Evolutionary conservation across 35 echinoderm and acorn worm genomes (phyloP), one percentile per base, ranked within the genome.

Genomic region (Strongylocentrotus purpuratus): DNA sequence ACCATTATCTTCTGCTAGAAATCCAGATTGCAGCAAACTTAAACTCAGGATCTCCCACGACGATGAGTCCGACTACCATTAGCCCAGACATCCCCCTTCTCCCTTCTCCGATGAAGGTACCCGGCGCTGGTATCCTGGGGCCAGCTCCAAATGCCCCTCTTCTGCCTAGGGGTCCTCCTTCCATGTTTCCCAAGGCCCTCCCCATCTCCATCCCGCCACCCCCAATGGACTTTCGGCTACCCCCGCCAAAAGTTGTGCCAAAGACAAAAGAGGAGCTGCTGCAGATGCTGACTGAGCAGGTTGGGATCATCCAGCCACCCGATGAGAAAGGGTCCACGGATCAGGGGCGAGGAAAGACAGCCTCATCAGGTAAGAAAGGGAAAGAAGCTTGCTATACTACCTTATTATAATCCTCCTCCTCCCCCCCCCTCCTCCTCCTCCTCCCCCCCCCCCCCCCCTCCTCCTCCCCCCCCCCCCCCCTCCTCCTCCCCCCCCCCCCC

Each of bases 121-220:
- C 32, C 10, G 87, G 87, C 15, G 45, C 32, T 18, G 87, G 87
- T 10, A 89, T 89, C 87, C 33, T 89, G 3, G 87, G 87, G 5
- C 32, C 87, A 0, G 87, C 87, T 45, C 87, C 87, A 33, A 89
- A 46, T 41, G 87, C 32, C 32, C 87, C 87, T 15, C 87, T 89
- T 13, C 33, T 89, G n/a, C 87, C 87, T 20, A 22, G 32, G 32
- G 87, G 87, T 7, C 87, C 87, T 45, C 87, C 87, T 28, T 18
- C 87, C 33, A 46, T 89, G 87, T 89, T 89, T 20, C 87, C 87
- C 87, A 89, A 89, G 15, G 87, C 33, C 45, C 13, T 89, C n/a
- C 87, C 87, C 32, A 89, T 89, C 31, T 45, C 32, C 87, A 89
- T 89, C 45, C 87, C 87, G 2, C 87, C 87, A 18, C 87, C 87